phyloP scores from a whole-genome alignment of 2,797 vertebrate species.

The Sarcoramphus papa region DNA sequence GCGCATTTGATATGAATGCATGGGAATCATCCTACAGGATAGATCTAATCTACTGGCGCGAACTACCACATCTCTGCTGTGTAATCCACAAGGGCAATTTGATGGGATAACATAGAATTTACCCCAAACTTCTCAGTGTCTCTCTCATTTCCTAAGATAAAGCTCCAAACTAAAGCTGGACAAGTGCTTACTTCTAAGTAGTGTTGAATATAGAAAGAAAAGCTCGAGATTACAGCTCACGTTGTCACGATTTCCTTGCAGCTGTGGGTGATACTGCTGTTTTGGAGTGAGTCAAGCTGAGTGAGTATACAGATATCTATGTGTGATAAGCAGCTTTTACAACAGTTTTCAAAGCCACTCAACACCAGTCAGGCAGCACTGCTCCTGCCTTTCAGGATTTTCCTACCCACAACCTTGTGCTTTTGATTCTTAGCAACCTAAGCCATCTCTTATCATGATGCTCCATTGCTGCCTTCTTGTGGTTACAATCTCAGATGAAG shows the following conservation, averaged over 20 bases:
- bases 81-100: neutral
- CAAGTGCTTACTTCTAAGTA: neutral
- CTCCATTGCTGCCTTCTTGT: neutral
- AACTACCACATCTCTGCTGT: neutral
- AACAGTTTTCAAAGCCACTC: neutral
- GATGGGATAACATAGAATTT: neutral
- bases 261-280: neutral
- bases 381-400: neutral
- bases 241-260: neutral
- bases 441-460: neutral
- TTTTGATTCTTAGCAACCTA: neutral
- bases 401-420: neutral
- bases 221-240: accelerated
- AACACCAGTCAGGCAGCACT: neutral
- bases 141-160: neutral
- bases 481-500: neutral
- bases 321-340: neutral
- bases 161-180: neutral
- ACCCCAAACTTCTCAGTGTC: neutral
- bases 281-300: neutral
- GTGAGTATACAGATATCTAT: neutral
- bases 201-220: neutral
- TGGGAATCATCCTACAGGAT: neutral
- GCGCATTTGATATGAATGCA: neutral
- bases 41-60: neutral